Base-by-base conservation (phyloP, 2,113 vertebrate species). In the Perccottus glenii region DNA sequence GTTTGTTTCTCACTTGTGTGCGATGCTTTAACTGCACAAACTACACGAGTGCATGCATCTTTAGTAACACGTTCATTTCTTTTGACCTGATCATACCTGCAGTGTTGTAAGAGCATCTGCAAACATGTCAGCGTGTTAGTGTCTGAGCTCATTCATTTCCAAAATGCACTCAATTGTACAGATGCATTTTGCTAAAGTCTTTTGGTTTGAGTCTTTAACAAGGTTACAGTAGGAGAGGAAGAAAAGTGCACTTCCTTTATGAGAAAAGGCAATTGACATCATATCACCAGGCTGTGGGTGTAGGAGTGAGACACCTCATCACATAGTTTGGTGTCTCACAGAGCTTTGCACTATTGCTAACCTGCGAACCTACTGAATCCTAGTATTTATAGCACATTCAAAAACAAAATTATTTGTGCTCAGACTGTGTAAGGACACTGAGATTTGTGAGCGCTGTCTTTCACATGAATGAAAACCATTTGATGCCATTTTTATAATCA, bases 241-340 rank as follows among this genome's bases (percentile, higher is more conserved):
- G 50, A 82, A 47, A 66, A 69, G 77, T 65, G 15, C 72, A 52
- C 14, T 49, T 68, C 55, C 62, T 63, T 64, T 65, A 48, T 11
- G 47, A 67, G 38, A 67, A 67, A 70, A 62, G 67, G 48, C 55
- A 55, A 70, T 1, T 82, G 68, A 70, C 55, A 72, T 69, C 62
- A 59, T 70, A 73, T 71, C 70, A 76, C 60, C 68, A 73, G 83
- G 68, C 73, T 82, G 74, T 33, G 48, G n/a, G n/a, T 53, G 51
- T 75, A 49, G 73, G 71, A 75, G 78, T 61, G 61, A 70, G 56
- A 81, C 67, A 73, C 46, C 64, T 85, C 76, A 60, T 83, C 83
- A 83, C 78, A 68, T 87, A 73, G 77, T 76, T 85, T 80, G 58
- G 72, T 58, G 8, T 43, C 62, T 83, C 70, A 64, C 59, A 52